Base-by-base conservation (phyloP, 2,888 invertebrate species). In the Agrotis puta region DNA sequence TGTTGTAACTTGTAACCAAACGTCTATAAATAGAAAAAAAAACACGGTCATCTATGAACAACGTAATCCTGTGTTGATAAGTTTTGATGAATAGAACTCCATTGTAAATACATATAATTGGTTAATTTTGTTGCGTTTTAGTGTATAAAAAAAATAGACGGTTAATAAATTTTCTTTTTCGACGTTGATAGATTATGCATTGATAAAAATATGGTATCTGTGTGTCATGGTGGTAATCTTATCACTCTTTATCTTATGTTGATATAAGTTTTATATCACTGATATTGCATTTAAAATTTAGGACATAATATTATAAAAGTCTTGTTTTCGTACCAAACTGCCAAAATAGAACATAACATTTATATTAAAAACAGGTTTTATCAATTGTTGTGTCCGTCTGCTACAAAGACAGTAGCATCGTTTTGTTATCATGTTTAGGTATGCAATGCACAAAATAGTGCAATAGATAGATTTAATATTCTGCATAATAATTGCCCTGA, bases 181-280 rank as follows among this genome's bases (percentile, higher is more conserved):
- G 67, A 77, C 74, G 80, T 74, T 74, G 81, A 64, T 53, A 57
- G 61, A 80, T 75, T 62, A 76, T 76, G 50, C 58, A 70, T 22
- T 63, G 76, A 75, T 77, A 76, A 75, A 39, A 62, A 51, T 66
- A 22, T 43, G 24, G 6, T 77, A 71, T 65, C 57, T 43, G 6
- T 20, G 64, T 77, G 58, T 62, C 61, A 64, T 67, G 67, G 79
- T 81, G 72, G 77, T 79, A 77, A 81, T 79, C 77, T 79, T 67
- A 81, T 79, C 77, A 68, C 11, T 50, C 3, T 39, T 39, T 66
- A 67, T 76, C 39, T 58, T 39, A 14, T 54, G 27, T 53, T 59
- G 58, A 66, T 72, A 72, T 58, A 79, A 50, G 20, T 54, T 62
- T 47, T 63, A 47, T 77, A 59, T 54, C 57, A 70, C 63, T 64